phyloP scores from a whole-genome alignment of 2,797 vertebrate species.

The Coregonus sp. region DNA sequence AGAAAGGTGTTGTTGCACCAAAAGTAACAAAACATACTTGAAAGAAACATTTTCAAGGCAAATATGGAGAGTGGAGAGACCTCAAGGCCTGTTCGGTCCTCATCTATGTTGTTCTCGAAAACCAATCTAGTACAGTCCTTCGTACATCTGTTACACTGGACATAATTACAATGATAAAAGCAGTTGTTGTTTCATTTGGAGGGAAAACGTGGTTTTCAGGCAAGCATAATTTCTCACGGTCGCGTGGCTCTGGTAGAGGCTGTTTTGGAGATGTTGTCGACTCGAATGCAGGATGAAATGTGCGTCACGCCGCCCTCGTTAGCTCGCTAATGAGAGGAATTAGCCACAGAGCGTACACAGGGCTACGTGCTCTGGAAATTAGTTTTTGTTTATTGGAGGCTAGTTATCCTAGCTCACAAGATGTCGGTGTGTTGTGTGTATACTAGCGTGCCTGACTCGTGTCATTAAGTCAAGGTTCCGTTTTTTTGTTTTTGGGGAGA shows the following conservation, averaged over 20 bases:
- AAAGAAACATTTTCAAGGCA: background rate
- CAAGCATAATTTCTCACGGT: constrained; percentile 42
- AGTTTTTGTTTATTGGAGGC: constrained; percentile 27
- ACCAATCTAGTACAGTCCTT: background rate
- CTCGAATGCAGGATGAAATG: constrained; percentile 51
- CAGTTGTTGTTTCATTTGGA: constrained; percentile 18
- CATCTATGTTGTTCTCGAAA: background rate
- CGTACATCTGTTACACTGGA: constrained; percentile 16
- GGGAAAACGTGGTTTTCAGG: constrained; percentile 35
- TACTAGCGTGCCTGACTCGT: constrained; percentile 40
- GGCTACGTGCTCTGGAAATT: constrained; percentile 36
- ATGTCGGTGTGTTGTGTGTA: constrained; percentile 39
- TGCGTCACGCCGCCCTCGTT: constrained; percentile 23
- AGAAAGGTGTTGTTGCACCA: no score
- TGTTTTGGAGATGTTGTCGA: constrained; percentile 51
- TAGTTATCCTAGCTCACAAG: constrained; percentile 32
- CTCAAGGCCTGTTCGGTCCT: no score
- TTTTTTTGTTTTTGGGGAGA: constrained; percentile 29
- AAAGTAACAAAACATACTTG: background rate
- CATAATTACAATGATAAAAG: constrained; percentile 26
- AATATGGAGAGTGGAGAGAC: background rate
- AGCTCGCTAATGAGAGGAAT: constrained; percentile 60
- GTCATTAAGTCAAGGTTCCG: constrained; percentile 52
- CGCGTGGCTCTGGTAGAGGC: constrained; percentile 21
- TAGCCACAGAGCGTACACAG: constrained; percentile 36